These are phyloP conservation scores for Chlorops oryzae DNA, from an alignment of 1,140 invertebrate genomes.

Conservation along the genomic window DNA sequence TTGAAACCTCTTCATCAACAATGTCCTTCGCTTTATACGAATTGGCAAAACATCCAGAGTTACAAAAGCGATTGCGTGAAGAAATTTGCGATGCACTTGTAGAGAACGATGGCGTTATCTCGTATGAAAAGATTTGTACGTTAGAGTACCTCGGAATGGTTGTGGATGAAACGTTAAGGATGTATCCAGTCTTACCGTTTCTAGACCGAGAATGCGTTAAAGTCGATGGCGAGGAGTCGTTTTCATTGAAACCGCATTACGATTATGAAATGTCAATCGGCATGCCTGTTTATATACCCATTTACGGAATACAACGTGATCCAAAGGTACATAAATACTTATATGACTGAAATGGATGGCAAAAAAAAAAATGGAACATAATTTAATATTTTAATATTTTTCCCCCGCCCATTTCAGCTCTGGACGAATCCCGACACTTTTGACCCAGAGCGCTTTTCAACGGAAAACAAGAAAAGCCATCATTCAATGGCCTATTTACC, in stretches of 20 bases:
- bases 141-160: constrained; percentile 60
- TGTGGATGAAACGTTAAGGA: constrained; percentile 48
- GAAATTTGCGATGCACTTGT: constrained; percentile 56
- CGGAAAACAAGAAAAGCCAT: constrained; percentile 47
- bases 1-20: constrained; percentile 69
- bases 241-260: constrained; percentile 30
- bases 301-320: constrained; percentile 36
- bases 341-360: no score
- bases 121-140: constrained; percentile 57
- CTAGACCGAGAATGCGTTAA: constrained; percentile 30
- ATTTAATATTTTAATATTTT: background rate
- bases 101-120: constrained; percentile 50
- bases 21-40: constrained; percentile 62
- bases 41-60: constrained; percentile 60
- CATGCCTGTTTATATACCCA: constrained; percentile 34
- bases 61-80: constrained; percentile 57
- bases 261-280: constrained; percentile 27
- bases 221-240: constrained; percentile 16
- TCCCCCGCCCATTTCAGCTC: constrained; percentile 51
- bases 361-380: constrained; percentile 36
- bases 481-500: constrained; percentile 59
- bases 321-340: constrained; percentile 29
- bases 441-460: constrained; percentile 59
- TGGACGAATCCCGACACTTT: constrained; percentile 63
- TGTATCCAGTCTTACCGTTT: constrained; percentile 39